A percentile compares a stretch with the other conserved stretches of the same genome.
Evolutionary conservation across 1,140 invertebrate species (phyloP).

Genomic region (Bombus pyrosoma): DNA sequence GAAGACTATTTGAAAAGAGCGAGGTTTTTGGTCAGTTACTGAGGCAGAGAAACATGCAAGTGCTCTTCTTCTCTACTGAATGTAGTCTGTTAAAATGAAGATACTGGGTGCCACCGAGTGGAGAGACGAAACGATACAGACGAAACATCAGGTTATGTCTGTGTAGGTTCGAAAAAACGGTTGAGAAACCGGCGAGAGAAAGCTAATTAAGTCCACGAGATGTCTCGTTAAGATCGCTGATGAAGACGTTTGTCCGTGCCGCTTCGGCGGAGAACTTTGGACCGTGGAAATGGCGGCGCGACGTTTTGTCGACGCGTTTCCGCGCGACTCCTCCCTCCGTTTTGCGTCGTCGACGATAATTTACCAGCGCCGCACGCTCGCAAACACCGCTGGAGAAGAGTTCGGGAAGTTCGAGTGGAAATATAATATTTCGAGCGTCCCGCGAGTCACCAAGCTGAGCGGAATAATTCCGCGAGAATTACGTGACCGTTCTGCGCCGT

Average conservation of each 20-base stretch:
- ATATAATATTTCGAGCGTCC: constrained; percentile 40
- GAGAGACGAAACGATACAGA: neutral
- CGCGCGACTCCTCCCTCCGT: neutral
- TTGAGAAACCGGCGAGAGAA: constrained; percentile 15
- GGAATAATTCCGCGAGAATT: constrained; percentile 47
- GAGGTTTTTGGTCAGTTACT: no score
- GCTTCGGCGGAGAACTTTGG: constrained; percentile 53
- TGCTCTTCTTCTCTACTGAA: no score
- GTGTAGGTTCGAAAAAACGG: constrained; percentile 32
- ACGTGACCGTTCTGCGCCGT: constrained; percentile 35
- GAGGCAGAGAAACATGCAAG: no score
- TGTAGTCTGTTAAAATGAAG: no score
- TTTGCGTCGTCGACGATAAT: constrained; percentile 24
- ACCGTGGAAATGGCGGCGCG: constrained; percentile 40
- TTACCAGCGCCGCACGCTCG: constrained; percentile 3
- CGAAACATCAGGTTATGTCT: neutral
- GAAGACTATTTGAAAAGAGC: neutral
- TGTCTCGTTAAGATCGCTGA: constrained; percentile 67
- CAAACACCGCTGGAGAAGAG: constrained; percentile 4
- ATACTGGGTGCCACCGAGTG: no score
- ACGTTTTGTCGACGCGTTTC: constrained; percentile 20
- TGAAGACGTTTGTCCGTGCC: constrained; percentile 66
- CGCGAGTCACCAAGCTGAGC: constrained; percentile 27
- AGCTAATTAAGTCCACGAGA: constrained; percentile 65
- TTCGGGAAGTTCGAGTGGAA: constrained; percentile 42